Conservation (phyloP, 2,888 invertebrate species). For the Drosophila nigricruria region DNA sequence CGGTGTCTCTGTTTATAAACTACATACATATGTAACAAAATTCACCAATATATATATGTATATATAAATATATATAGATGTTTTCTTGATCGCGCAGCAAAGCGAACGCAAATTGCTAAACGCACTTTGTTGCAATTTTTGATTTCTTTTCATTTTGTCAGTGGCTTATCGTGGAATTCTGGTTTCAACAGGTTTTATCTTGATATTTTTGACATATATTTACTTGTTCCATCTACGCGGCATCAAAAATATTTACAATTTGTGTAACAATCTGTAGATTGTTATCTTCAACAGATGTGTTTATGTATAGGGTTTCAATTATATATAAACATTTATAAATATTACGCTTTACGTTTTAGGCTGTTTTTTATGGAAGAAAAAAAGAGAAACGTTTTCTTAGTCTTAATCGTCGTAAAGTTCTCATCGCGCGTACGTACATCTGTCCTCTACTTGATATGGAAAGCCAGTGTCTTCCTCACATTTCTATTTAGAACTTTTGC, state of each 20-base stretch:
- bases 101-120: conserved; percentile 3
- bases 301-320: conserved; percentile 1
- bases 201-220: conserved; percentile 17
- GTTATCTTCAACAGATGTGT: conserved; percentile 6
- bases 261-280: conserved; percentile 10
- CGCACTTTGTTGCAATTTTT: conserved; percentile 19
- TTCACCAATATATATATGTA: not conserved
- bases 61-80: conserved; percentile 8
- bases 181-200: conserved; percentile 34
- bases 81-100: conserved; percentile 15
- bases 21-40: conserved; percentile 4
- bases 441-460: not conserved
- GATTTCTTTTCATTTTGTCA: conserved; percentile 2
- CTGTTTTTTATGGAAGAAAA: not conserved
- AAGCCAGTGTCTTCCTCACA: not conserved
- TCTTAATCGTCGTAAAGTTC: not conserved
- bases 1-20: conserved; percentile 3
- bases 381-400: too few species aligned
- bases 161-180: conserved; percentile 14
- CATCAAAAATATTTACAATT: conserved; percentile 19
- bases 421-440: too few species aligned
- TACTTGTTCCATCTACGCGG: conserved; percentile 4
- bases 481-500: not conserved
- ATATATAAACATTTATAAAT: not conserved
- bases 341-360: not conserved